phyloP scores from a whole-genome alignment of 2,888 invertebrate species.

The Pyralis farinalis region DNA sequence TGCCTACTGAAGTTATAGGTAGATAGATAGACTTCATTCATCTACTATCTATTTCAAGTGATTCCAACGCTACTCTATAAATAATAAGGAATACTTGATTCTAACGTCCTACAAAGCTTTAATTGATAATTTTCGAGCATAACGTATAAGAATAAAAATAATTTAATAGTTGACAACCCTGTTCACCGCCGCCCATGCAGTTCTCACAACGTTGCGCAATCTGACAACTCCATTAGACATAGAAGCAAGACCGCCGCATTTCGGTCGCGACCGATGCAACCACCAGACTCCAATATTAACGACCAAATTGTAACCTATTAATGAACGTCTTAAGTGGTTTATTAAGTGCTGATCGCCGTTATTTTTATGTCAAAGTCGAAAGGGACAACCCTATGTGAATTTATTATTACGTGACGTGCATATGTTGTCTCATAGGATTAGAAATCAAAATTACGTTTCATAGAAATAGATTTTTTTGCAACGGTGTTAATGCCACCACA shows the following conservation, averaged over 20 bases:
- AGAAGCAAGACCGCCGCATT: background rate
- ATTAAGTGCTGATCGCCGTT: constrained; percentile 74
- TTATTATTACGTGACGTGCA: constrained; percentile 1
- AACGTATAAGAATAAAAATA: too few relatives aligned
- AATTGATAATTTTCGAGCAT: too few relatives aligned
- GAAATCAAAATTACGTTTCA: too few relatives aligned
- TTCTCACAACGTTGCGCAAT: constrained; percentile 64
- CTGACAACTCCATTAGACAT: constrained; percentile 69
- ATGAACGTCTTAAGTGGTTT: constrained; percentile 76
- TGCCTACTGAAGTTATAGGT: too few relatives aligned
- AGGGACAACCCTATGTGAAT: constrained; percentile 37
- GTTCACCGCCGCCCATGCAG: constrained; percentile 43
- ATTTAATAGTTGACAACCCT: constrained; percentile 38
- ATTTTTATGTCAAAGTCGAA: constrained; percentile 67
- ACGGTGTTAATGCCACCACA: too few relatives aligned
- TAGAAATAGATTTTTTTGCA: too few relatives aligned
- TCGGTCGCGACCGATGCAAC: constrained; percentile 6
- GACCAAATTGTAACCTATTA: constrained; percentile 57
- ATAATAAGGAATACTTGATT: too few relatives aligned
- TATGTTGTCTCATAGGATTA: too few relatives aligned
- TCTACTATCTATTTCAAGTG: too few relatives aligned
- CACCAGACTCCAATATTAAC: constrained; percentile 28
- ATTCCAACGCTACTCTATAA: too few relatives aligned
- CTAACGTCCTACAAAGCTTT: too few relatives aligned
- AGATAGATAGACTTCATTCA: too few relatives aligned